These are phyloP conservation scores for Apogon hyalosoma DNA, from an alignment of 2,797 vertebrate species.

Conservation along the genomic window DNA sequence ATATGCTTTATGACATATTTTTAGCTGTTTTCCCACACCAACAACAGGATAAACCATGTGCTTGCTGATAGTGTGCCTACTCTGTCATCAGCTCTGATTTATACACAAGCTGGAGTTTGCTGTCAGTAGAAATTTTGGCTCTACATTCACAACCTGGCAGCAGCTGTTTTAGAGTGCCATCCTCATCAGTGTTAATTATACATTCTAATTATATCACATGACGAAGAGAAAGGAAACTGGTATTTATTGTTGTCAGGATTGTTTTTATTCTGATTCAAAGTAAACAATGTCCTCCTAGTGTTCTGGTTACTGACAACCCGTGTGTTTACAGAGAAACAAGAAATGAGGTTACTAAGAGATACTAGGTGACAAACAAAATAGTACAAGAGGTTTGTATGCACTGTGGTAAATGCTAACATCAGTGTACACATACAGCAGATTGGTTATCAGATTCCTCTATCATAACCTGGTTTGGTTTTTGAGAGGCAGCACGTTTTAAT, in stretches of 20 bases:
- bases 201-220: conserved; percentile 45
- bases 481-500: not conserved
- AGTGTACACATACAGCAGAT: not conserved
- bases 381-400: not conserved
- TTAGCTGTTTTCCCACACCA: not conserved
- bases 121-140: conserved; percentile 22
- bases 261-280: not conserved
- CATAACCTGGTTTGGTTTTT: not conserved
- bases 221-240: conserved; percentile 12
- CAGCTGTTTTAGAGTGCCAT: conserved; percentile 36
- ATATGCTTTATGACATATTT: conserved; percentile 17
- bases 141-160: not conserved
- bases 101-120: conserved; percentile 8
- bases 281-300: no score
- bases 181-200: conserved; percentile 46
- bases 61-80: not conserved
- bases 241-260: conserved; percentile 29
- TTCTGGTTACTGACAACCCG: not conserved
- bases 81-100: conserved; percentile 34
- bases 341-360: conserved; percentile 12
- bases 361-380: conserved; percentile 5
- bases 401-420: not conserved
- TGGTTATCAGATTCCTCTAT: not conserved
- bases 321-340: conserved; percentile 14
- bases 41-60: not conserved